These are phyloP conservation scores for Ophion ventricosus DNA, from an alignment of 2,888 invertebrate species.

Conservation along the genomic window DNA sequence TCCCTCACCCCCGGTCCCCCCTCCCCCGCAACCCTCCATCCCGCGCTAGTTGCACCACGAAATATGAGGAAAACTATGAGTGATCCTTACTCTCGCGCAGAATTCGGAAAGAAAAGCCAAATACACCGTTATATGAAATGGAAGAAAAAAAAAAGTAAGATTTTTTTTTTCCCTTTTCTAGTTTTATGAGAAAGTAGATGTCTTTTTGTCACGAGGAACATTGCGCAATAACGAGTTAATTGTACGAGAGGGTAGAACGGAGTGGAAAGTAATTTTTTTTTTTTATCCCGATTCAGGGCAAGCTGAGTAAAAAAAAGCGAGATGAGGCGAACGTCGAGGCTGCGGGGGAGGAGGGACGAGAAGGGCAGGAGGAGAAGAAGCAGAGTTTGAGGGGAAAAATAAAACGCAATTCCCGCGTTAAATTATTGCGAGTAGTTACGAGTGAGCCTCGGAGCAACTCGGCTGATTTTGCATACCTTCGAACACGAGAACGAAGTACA, in stretches of 20 bases:
- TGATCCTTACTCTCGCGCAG: neutral
- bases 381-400: neutral
- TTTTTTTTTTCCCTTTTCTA: neutral
- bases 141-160: neutral
- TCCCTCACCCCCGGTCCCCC: neutral
- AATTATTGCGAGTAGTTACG: constrained; percentile 58
- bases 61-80: neutral
- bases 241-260: no score
- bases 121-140: neutral
- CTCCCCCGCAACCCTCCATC: no score
- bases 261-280: no score
- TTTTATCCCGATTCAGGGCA: no score
- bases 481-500: constrained; percentile 61
- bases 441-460: constrained; percentile 57
- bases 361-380: neutral
- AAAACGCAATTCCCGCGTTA: constrained; percentile 38
- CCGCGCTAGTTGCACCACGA: neutral
- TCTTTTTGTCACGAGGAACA: no score
- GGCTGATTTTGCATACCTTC: constrained; percentile 59
- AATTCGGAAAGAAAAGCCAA: neutral
- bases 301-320: neutral
- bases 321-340: neutral
- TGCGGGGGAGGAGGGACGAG: neutral
- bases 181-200: no score
- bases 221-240: no score